Evolutionary conservation across 2,113 vertebrate species (phyloP).

Genomic region (Mesembrinibis cayennensis): DNA sequence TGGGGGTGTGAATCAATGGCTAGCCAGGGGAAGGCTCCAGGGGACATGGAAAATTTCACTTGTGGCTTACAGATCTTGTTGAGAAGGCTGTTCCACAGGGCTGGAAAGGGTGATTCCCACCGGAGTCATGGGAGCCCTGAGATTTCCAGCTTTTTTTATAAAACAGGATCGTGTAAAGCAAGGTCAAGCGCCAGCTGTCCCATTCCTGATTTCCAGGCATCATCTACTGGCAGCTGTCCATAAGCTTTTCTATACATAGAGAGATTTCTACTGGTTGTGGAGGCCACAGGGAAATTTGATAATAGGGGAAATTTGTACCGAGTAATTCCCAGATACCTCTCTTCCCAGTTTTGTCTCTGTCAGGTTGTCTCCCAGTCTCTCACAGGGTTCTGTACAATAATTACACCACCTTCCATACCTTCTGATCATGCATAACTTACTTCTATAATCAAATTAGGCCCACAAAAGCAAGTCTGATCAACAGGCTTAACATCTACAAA

Average conservation of each 20-base stretch:
- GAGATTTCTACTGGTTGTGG: not conserved
- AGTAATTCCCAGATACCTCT: slow-evolving; percentile 3
- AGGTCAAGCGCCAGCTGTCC: slow-evolving; percentile 53
- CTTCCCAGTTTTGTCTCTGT: not conserved
- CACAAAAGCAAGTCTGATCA: not conserved
- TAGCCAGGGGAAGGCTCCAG: not conserved
- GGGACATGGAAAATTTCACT: slow-evolving; percentile 5
- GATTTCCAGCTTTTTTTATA: slow-evolving; percentile 39
- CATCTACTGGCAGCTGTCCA: slow-evolving; percentile 46
- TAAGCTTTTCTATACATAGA: slow-evolving; percentile 54
- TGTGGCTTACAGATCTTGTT: not conserved
- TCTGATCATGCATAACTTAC: not conserved
- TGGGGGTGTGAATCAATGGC: not conserved
- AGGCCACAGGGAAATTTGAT: slow-evolving; percentile 38
- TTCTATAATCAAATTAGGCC: not conserved
- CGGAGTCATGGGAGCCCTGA: not conserved
- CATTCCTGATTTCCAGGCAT: slow-evolving; percentile 39
- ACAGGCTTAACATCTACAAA: not conserved
- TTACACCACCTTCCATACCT: not conserved
- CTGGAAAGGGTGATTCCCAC: slow-evolving; percentile 33
- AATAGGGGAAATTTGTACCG: not conserved
- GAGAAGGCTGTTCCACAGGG: not conserved
- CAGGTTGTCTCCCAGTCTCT: not conserved
- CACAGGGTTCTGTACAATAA: not conserved
- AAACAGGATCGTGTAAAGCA: not conserved